These are phyloP conservation scores for Phocides pigmalion DNA, from an alignment of 1,140 invertebrate genomes.

Conservation along the genomic window DNA sequence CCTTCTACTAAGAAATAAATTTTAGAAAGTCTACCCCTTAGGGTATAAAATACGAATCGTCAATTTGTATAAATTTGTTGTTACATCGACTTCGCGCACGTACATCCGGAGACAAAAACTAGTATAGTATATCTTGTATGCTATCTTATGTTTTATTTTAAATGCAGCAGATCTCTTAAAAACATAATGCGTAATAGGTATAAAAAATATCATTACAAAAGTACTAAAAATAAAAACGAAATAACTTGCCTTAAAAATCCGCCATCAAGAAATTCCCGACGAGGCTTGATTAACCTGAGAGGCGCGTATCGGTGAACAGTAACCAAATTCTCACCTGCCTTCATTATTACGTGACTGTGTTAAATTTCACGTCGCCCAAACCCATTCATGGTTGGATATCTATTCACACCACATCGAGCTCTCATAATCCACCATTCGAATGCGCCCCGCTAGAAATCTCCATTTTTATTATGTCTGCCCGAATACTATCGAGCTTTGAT, in stretches of 20 bases:
- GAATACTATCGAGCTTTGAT: constrained; percentile 29
- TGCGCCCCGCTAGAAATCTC: constrained; percentile 34
- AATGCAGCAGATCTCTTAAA: no score
- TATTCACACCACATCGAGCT: constrained; percentile 27
- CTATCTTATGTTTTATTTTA: no score
- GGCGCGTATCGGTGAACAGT: constrained; percentile 20
- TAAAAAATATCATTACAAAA: no score
- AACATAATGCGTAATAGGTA: no score
- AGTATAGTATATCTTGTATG: no score
- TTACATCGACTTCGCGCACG: no score
- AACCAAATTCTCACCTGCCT: constrained; percentile 35
- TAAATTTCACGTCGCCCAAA: constrained; percentile 31
- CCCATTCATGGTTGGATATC: constrained; percentile 23
- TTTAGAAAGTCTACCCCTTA: no score
- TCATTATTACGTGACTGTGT: constrained; percentile 32
- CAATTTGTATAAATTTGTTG: no score
- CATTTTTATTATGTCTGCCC: constrained; percentile 37
- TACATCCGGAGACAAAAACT: no score
- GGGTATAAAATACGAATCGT: no score
- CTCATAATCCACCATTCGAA: constrained; percentile 38
- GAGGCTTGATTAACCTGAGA: constrained; percentile 9
- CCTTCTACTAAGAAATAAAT: no score
- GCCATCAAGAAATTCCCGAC: constrained; percentile 25
- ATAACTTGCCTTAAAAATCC: constrained; percentile 8
- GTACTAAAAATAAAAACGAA: neutral